phyloP scores from a whole-genome alignment of 2,888 invertebrate genomes.

The Lepetodrilus schrolli region DNA sequence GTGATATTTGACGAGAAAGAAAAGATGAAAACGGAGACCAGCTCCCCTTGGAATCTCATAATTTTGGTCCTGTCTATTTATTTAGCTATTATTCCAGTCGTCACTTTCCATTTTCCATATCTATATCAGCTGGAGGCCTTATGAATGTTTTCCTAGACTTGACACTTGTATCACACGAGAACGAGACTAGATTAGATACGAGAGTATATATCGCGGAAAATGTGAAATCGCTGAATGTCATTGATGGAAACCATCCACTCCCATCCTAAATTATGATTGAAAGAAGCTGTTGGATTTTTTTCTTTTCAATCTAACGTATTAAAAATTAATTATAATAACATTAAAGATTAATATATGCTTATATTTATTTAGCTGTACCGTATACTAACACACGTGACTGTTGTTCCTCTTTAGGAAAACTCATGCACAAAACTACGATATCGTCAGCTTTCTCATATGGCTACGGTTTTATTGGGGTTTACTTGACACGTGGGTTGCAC shows the following conservation, averaged over 20 bases:
- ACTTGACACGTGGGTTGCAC: neutral
- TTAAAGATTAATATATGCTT: too few relatives aligned
- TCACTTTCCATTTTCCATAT: neutral
- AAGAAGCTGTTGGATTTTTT: too few relatives aligned
- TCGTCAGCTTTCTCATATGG: neutral
- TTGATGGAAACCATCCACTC: too few relatives aligned
- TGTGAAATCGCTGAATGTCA: too few relatives aligned
- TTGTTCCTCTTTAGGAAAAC: too few relatives aligned
- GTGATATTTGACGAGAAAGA: slow-evolving; percentile 10
- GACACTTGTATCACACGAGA: neutral
- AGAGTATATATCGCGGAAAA: too few relatives aligned
- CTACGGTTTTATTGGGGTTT: neutral
- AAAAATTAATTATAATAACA: too few relatives aligned
- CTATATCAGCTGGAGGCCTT: neutral
- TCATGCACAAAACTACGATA: too few relatives aligned
- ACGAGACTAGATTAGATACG: neutral
- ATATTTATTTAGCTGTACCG: too few relatives aligned
- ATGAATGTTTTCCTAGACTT: neutral
- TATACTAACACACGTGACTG: too few relatives aligned
- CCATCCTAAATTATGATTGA: too few relatives aligned
- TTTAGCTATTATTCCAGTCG: slow-evolving; percentile 1
- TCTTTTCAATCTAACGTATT: too few relatives aligned
- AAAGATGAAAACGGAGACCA: neutral
- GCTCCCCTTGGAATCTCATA: neutral
- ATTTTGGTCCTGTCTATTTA: slow-evolving; percentile 6